Conservation (phyloP, 2,888 invertebrate species). For the Dicranocentrus wangi region DNA sequence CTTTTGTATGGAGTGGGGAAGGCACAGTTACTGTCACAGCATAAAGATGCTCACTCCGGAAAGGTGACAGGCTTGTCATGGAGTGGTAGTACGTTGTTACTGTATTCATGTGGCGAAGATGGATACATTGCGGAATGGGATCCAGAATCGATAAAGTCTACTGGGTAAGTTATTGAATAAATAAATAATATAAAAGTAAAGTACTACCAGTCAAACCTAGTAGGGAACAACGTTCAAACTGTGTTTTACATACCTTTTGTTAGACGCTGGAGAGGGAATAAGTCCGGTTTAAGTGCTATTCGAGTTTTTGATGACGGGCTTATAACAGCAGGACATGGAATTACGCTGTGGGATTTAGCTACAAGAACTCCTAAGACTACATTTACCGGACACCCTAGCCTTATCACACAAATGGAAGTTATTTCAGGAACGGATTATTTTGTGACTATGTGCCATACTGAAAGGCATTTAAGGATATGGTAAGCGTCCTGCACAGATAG, state of each 20-base stretch:
- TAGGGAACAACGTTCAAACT: too few relatives aligned
- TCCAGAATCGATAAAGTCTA: slow-evolving; percentile 74
- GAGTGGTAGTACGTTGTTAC: slow-evolving; percentile 75
- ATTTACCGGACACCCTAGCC: slow-evolving; percentile 81
- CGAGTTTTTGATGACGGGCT: slow-evolving; percentile 77
- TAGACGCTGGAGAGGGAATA: slow-evolving; percentile 82
- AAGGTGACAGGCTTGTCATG: slow-evolving; percentile 79
- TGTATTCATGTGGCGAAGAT: slow-evolving; percentile 80
- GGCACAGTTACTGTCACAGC: slow-evolving; percentile 79
- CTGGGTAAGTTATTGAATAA: too few relatives aligned
- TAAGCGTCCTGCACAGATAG: slow-evolving; percentile 68
- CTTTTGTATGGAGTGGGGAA: slow-evolving; percentile 82
- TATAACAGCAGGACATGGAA: slow-evolving; percentile 75
- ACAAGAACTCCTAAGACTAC: slow-evolving; percentile 79
- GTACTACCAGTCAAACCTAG: too few relatives aligned
- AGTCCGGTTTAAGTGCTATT: slow-evolving; percentile 79
- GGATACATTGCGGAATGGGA: slow-evolving; percentile 76
- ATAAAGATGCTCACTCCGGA: slow-evolving; percentile 78
- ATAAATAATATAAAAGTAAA: too few relatives aligned
- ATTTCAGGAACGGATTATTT: slow-evolving; percentile 73
- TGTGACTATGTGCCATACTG: slow-evolving; percentile 74
- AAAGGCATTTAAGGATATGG: slow-evolving; percentile 74
- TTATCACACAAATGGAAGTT: slow-evolving; percentile 75
- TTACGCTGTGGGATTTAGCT: slow-evolving; percentile 81
- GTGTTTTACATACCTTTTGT: too few relatives aligned